Base-by-base conservation (phyloP, 2,113 vertebrate genomes). In the Grallaria varia region DNA sequence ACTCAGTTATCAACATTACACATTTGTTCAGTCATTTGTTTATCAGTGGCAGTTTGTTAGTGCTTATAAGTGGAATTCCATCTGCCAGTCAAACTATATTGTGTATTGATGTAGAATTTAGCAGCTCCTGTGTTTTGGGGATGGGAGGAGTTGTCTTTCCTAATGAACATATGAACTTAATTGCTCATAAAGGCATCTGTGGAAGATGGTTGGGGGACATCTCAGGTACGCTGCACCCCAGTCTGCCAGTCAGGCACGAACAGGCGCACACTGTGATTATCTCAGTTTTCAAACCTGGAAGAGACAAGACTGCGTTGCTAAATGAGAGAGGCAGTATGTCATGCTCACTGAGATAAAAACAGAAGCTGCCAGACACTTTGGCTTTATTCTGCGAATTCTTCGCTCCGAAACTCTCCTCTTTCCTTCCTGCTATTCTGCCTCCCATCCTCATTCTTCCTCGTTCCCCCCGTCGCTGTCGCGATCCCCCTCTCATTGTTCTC, bases 21-120 rank as follows among this genome's bases (percentile, higher is more conserved):
- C 97, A 95, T 97, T 98, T 97, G 97, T 96, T 97, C 96, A 97
- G 95, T 96, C 97, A 95, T 98, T 98, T 98, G 97, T 98, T 98
- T 98, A 97, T 96, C 96, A 80, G 94, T 90, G 91, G 96, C 98
- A 98, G 98, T 98, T 98, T 97, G 98, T 96, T 97, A 98, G 97
- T 95, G 98, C 97, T 98, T 98, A 97, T 97, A 98, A 98, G 97
- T 97, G 95, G 97, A 98, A 96, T 97, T 98, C 98, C 98, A 98
- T 98, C 98, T 98, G 98, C 96, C 97, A 94, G 94, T 93, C 91
- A 97, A 97, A 97, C 96, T 96, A 59, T 94, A 93, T 95, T 90
- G 89, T 94, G 94, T 97, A 97, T 95, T 82, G 96, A 89, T 78
- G 77, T 84, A 88, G 96, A 97, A 97, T 98, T 97, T 95, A 97